Evolutionary conservation across 2,888 invertebrate genomes (phyloP).

Genomic region (Heliothis peltigera): DNA sequence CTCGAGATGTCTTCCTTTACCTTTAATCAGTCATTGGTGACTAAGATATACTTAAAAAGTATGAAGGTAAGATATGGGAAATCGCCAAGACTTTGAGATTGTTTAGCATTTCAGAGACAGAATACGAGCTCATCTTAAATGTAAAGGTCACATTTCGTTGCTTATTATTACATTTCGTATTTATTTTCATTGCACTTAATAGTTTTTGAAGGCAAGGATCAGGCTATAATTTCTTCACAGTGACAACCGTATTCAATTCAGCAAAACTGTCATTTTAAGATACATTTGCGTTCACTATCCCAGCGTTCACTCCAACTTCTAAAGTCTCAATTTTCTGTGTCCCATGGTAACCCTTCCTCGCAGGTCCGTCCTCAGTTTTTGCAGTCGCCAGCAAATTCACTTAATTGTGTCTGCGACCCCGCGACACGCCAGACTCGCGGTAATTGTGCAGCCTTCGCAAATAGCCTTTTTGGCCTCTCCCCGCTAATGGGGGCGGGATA

Average conservation of each 20-base stretch:
- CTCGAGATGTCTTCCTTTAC: too few species aligned
- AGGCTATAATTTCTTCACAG: too few species aligned
- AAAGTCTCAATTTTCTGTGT: slow-evolving; percentile 6
- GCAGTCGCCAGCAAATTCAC: slow-evolving; percentile 79
- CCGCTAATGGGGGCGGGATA: slow-evolving; percentile 60
- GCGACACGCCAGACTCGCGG: slow-evolving; percentile 74
- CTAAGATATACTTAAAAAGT: too few species aligned
- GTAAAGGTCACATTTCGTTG: too few species aligned
- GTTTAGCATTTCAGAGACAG: too few species aligned
- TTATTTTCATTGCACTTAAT: too few species aligned
- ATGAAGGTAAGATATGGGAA: too few species aligned
- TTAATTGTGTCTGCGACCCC: slow-evolving; percentile 86
- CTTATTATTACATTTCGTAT: too few species aligned
- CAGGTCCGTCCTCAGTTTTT: slow-evolving; percentile 77
- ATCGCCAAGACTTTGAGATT: too few species aligned
- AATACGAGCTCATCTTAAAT: too few species aligned
- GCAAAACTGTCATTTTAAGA: background rate
- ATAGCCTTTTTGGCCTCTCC: slow-evolving; percentile 63
- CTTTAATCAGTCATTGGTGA: too few species aligned
- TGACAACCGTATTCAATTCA: background rate
- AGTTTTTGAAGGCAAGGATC: too few species aligned
- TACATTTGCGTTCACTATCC: background rate
- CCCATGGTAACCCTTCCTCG: slow-evolving; percentile 64
- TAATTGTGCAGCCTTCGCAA: slow-evolving; percentile 73
- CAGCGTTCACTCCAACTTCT: background rate